These are phyloP conservation scores for Apostichopus californicus DNA, from an alignment of 35 echinoderm and acorn worm genomes.

Conservation along the genomic window DNA sequence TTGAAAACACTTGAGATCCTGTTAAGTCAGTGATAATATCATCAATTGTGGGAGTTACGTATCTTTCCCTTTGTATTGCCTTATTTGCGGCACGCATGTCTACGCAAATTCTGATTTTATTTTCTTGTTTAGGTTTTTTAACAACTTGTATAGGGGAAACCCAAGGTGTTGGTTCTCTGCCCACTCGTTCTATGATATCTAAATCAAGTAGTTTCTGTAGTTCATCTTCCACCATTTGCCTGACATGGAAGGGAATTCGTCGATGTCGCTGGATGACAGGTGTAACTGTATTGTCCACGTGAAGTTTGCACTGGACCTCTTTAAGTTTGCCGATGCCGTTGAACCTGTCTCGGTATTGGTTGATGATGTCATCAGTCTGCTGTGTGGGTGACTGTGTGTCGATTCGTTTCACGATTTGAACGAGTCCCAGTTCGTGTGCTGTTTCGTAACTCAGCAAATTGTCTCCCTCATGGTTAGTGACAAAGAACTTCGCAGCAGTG, in stretches of 20 bases:
- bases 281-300: not conserved
- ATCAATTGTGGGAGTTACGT: constrained; percentile 71
- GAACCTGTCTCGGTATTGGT: constrained; percentile 35
- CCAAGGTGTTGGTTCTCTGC: constrained; percentile 63
- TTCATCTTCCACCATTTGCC: constrained; percentile 39
- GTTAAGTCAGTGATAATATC: constrained; percentile 62
- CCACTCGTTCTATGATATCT: constrained; percentile 57
- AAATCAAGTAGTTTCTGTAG: constrained; percentile 27
- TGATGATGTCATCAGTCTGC: too few relatives aligned
- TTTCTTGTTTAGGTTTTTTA: constrained; percentile 43
- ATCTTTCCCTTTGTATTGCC: constrained; percentile 66
- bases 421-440: too few relatives aligned
- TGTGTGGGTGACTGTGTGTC: too few relatives aligned
- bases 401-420: too few relatives aligned
- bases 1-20: constrained; percentile 57
- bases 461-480: too few relatives aligned
- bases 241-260: constrained; percentile 72
- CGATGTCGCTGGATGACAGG: constrained; percentile 46
- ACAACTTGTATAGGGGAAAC: constrained; percentile 62
- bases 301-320: constrained; percentile 32
- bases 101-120: not conserved
- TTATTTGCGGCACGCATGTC: constrained; percentile 67
- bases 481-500: too few relatives aligned
- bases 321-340: constrained; percentile 1
- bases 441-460: too few relatives aligned